Percentiles rank a stretch among this genome's conserved stretches.
These are phyloP conservation scores for Heliconius eleuchia DNA, from an alignment of 1,140 invertebrate species.

Conservation along the genomic window DNA sequence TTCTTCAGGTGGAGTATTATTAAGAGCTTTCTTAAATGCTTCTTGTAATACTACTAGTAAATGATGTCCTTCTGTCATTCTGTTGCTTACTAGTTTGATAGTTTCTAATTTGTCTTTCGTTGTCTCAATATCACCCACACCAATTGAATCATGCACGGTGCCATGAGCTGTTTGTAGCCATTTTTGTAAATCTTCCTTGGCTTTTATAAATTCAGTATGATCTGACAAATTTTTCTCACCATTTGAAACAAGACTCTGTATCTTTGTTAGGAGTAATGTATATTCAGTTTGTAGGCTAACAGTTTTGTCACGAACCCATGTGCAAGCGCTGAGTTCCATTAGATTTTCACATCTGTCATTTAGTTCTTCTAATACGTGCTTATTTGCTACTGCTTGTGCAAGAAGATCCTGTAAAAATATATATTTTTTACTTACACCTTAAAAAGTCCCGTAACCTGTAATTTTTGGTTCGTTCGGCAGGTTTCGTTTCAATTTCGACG, in stretches of 20 bases:
- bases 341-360: conserved; percentile 93
- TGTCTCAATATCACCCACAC: conserved; percentile 88
- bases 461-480: too few relatives aligned
- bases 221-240: conserved; percentile 94
- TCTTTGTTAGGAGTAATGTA: conserved; percentile 87
- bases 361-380: conserved; percentile 89
- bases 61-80: conserved; percentile 93
- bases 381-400: conserved; percentile 88
- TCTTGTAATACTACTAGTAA: conserved; percentile 90
- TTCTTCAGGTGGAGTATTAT: conserved; percentile 89
- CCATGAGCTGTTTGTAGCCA: conserved; percentile 91
- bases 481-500: too few relatives aligned
- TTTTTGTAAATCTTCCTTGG: conserved; percentile 89
- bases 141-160: conserved; percentile 90
- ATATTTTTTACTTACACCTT: neutral
- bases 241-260: conserved; percentile 90
- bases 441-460: too few relatives aligned
- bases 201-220: conserved; percentile 93
- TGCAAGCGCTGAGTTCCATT: conserved; percentile 91
- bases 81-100: conserved; percentile 86
- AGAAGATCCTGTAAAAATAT: conserved; percentile 82
- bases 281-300: conserved; percentile 91
- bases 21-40: conserved; percentile 91
- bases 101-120: conserved; percentile 93
- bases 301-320: conserved; percentile 91